Percentiles rank a stretch among this genome's conserved stretches.
Conservation (phyloP, 2,888 invertebrate species). For the Pyralis farinalis region DNA sequence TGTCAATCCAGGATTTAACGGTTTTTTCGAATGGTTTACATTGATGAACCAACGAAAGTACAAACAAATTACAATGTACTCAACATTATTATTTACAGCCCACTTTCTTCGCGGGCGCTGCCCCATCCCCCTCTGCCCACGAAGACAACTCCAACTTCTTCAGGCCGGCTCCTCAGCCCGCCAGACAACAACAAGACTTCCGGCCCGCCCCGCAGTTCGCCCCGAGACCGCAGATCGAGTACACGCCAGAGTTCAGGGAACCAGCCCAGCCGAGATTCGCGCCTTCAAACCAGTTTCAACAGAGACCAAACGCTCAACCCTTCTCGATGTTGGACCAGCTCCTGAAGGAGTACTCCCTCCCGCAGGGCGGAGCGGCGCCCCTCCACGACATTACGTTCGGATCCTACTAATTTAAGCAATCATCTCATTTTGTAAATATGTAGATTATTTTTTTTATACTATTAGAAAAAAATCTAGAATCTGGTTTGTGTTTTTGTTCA, state of each 20-base stretch:
- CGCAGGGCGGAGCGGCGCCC: conserved; percentile 84
- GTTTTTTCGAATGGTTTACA: too few relatives aligned
- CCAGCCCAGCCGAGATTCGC: conserved; percentile 22
- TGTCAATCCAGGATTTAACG: too few relatives aligned
- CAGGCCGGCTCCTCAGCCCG: conserved; percentile 51
- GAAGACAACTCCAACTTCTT: conserved; percentile 50
- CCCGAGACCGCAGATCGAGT: conserved; percentile 37
- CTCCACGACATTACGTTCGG: conserved; percentile 92
- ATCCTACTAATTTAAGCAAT: conserved; percentile 81
- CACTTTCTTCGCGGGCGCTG: conserved; percentile 66
- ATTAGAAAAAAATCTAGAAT: conserved; percentile 29
- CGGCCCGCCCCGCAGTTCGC: conserved; percentile 40
- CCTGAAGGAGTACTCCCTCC: conserved; percentile 89
- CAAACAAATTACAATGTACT: too few relatives aligned
- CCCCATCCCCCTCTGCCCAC: conserved; percentile 48
- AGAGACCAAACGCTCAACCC: conserved; percentile 40
- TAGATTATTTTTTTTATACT: conserved; percentile 56
- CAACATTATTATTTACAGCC: conserved; percentile 53
- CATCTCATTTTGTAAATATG: conserved; percentile 61
- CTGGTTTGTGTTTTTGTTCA: too few relatives aligned
- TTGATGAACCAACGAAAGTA: too few relatives aligned
- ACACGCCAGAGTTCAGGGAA: conserved; percentile 41
- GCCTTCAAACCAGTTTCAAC: conserved; percentile 30
- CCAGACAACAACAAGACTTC: conserved; percentile 54
- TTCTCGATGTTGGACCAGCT: conserved; percentile 87